Percentiles rank a stretch among this genome's conserved stretches.
phyloP scores from a whole-genome alignment of 2,888 invertebrate genomes.

The Sphinx pinastri region DNA sequence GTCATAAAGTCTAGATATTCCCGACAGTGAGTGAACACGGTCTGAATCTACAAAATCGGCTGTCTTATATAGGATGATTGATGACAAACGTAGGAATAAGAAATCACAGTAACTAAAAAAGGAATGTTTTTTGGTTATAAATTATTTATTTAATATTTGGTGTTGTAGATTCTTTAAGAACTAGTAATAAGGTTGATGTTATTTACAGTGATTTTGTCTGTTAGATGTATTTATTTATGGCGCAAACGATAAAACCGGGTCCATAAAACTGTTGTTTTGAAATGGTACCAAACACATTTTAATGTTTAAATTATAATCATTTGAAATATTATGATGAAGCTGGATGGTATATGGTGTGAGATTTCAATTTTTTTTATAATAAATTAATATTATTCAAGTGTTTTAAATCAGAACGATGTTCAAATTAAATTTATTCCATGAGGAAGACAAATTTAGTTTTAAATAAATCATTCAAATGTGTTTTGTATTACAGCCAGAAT shows the following conservation, averaged over 20 bases:
- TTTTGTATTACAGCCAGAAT: background rate
- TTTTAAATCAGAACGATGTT: background rate
- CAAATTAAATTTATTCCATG: background rate
- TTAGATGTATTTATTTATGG: background rate
- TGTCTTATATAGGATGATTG: background rate
- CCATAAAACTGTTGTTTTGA: background rate
- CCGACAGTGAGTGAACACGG: background rate
- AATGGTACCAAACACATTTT: too few species aligned
- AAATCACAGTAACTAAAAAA: background rate
- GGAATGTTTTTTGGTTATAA: background rate
- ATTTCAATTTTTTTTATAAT: too few species aligned
- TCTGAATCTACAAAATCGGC: background rate
- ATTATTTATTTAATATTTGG: conserved; percentile 11
- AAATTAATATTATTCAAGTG: too few species aligned
- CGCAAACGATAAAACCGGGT: background rate
- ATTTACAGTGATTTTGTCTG: background rate
- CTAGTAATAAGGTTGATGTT: background rate
- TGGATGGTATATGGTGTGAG: background rate
- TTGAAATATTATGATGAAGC: too few species aligned
- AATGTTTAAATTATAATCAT: too few species aligned
- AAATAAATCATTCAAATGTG: background rate
- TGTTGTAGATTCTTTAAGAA: background rate
- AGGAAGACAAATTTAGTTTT: background rate
- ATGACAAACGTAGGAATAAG: background rate
- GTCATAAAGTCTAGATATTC: too few species aligned